Percentiles rank a stretch among this genome's conserved stretches.
These are phyloP conservation scores for Mesoligia furuncula DNA, from an alignment of 2,888 invertebrate genomes.

Conservation along the genomic window DNA sequence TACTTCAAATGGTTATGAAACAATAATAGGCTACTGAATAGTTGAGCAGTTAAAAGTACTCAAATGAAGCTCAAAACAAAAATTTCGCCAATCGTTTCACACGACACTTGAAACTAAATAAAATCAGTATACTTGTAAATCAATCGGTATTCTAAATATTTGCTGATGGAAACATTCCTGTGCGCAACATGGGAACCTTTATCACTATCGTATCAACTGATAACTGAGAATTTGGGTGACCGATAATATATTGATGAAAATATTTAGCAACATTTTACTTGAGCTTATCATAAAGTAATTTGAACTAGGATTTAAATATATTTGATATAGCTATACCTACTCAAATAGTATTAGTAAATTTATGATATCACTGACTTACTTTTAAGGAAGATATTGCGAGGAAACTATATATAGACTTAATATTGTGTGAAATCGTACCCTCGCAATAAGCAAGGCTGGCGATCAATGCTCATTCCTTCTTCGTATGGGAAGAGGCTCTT, in stretches of 20 bases:
- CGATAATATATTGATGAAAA: constrained; percentile 66
- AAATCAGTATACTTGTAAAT: constrained; percentile 67
- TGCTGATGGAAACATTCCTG: constrained; percentile 60
- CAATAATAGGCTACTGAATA: not conserved
- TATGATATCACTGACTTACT: too few species aligned
- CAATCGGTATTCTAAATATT: constrained; percentile 63
- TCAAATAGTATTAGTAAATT: constrained; percentile 19
- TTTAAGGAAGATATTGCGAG: too few species aligned
- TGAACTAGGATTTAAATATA: constrained; percentile 32
- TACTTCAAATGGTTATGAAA: not conserved
- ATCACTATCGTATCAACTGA: constrained; percentile 62
- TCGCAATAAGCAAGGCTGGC: too few species aligned
- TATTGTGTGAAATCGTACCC: too few species aligned
- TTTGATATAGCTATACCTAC: constrained; percentile 21
- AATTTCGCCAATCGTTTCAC: constrained; percentile 53
- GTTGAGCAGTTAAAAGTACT: not conserved
- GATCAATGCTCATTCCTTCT: too few species aligned
- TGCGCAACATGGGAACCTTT: constrained; percentile 69
- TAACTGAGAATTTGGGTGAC: constrained; percentile 68
- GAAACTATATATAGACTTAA: too few species aligned
- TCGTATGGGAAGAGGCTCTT: not conserved
- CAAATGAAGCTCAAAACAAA: not conserved
- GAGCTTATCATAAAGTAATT: constrained; percentile 33
- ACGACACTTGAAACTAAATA: constrained; percentile 66
- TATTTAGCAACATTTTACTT: constrained; percentile 36